Conservation (phyloP, 2,888 invertebrate species). For the Calameuta filiformis region DNA sequence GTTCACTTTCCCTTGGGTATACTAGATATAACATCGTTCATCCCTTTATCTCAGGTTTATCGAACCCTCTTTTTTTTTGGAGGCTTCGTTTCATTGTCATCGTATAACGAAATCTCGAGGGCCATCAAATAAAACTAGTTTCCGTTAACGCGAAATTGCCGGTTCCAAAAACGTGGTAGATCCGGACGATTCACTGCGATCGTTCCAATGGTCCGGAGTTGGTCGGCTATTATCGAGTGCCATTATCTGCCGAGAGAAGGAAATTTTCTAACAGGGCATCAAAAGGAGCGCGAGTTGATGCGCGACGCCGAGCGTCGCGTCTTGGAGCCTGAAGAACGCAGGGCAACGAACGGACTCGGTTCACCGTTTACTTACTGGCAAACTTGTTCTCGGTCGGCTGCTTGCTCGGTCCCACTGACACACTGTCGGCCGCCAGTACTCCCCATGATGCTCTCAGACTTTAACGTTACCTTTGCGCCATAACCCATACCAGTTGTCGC, state of each 20-base stretch:
- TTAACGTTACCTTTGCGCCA: background rate
- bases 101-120: background rate
- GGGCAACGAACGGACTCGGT: constrained; percentile 26
- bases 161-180: background rate
- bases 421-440: constrained; percentile 30
- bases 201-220: background rate
- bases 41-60: background rate
- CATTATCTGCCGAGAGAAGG: background rate
- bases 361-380: constrained; percentile 33
- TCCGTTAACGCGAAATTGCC: background rate
- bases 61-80: background rate
- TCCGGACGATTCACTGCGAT: background rate
- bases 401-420: constrained; percentile 46
- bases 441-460: background rate
- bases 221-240: background rate
- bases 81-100: background rate
- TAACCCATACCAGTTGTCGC: background rate
- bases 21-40: background rate
- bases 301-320: background rate
- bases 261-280: background rate
- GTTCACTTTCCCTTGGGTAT: background rate
- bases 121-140: background rate
- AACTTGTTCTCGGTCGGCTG: constrained; percentile 1
- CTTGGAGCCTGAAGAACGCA: constrained; percentile 8
- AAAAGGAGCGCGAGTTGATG: background rate